Evolutionary conservation across 2,113 vertebrate species (phyloP).

Genomic region (Chelonoidis abingdonii): DNA sequence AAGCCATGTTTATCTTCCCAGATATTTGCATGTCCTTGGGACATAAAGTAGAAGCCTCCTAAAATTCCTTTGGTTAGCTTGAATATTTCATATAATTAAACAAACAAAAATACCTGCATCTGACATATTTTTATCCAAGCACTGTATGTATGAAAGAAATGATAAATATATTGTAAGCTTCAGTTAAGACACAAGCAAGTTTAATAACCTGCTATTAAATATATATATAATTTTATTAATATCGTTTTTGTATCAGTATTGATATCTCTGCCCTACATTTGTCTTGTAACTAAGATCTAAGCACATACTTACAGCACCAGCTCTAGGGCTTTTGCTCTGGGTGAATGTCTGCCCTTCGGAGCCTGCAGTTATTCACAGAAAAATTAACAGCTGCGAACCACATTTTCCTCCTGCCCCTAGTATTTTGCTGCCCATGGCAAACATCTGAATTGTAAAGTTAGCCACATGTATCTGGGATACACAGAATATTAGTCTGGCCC

Average conservation of each 20-base stretch:
- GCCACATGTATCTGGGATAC: not conserved
- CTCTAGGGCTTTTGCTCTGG: not conserved
- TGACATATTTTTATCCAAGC: not conserved
- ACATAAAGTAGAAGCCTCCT: not conserved
- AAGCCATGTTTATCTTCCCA: not conserved
- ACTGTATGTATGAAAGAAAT: not conserved
- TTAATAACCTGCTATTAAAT: not conserved
- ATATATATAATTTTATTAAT: not conserved
- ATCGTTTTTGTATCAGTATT: not conserved
- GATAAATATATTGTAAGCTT: not conserved
- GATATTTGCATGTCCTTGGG: not conserved
- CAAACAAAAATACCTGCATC: not conserved
- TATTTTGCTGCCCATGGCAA: not conserved
- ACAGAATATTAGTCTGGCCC: not conserved
- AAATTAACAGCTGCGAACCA: not conserved
- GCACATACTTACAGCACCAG: not conserved
- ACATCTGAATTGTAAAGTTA: not conserved
- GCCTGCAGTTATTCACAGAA: not conserved
- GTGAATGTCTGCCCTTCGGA: not conserved
- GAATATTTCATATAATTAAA: not conserved
- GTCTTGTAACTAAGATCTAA: not conserved
- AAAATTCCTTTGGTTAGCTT: not conserved
- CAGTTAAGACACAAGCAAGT: not conserved
- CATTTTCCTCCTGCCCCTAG: not conserved
- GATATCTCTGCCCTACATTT: not conserved